Base-by-base conservation (phyloP, 2,888 invertebrate genomes). In the Trichogramma dendrolimi region DNA sequence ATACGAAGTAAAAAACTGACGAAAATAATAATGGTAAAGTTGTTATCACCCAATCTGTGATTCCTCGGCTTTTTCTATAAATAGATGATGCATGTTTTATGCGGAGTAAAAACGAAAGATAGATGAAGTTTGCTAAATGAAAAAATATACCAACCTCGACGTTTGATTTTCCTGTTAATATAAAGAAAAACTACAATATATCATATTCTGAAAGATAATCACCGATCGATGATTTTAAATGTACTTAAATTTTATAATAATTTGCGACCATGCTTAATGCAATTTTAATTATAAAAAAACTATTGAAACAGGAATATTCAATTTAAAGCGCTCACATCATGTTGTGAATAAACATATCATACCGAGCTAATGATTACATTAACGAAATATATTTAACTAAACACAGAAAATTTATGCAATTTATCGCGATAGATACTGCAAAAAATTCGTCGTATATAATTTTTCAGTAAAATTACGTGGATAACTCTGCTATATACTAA, bases 281-380 rank as follows among this genome's bases (percentile, higher is more conserved):
- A 27, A 27, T 27, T 27, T 27, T 1, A 27, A 27, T 27, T 27
- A 27, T 27, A 27, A 27, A 27, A 27, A 61, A 58, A 49, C 11
- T 27, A 42, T 55, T 46, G n/a, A 46, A 46, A 62, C 61, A 70
- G 61, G 58, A 53, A 64, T 69, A 69, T 72, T 75, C 71, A 73
- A 75, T 68, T 75, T 70, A 73, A 77, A 77, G 73, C 77, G 79
- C 79, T 79, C 78, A 79, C 79, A 78, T 79, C 76, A 77, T 77
- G 78, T 79, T 78, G 79, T 79, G 79, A 79, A 78, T 77, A 78
- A 78, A 79, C 79, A 79, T 79, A 79, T 79, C 78, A 78, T 78
- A 78, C 72, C 68, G 72, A 75, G 74, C 71, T 75, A 76, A 76
- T 77, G 77, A 78, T 77, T 74, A 70, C 75, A 72, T 69, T 68